phyloP scores from a whole-genome alignment of 1,140 invertebrate species.

The Lanistes nyassanus region DNA sequence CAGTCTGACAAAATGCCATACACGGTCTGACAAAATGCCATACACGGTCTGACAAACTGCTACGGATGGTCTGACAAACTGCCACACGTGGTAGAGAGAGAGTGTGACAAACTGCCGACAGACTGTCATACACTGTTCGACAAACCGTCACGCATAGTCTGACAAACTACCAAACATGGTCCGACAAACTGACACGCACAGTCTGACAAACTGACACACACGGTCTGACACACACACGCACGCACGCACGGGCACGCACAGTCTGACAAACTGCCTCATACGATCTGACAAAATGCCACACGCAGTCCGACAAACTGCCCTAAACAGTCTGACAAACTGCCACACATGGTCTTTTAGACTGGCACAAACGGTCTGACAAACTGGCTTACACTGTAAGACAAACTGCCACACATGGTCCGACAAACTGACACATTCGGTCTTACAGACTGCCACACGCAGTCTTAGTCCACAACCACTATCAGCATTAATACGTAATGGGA shows the following conservation, averaged over 20 bases:
- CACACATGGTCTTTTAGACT: too few relatives aligned
- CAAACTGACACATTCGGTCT: background rate
- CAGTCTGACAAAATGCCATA: background rate
- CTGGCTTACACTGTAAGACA: background rate
- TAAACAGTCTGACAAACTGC: too few relatives aligned
- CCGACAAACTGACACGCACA: background rate
- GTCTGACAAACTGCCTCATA: background rate
- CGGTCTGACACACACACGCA: background rate
- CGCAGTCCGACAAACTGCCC: too few relatives aligned
- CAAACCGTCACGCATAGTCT: background rate
- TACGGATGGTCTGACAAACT: too few relatives aligned
- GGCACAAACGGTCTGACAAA: too few relatives aligned
- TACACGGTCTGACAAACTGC: too few relatives aligned
- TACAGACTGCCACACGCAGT: background rate
- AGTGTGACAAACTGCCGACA: too few relatives aligned
- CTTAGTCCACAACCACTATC: too few relatives aligned
- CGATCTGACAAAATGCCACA: background rate
- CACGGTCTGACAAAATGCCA: background rate
- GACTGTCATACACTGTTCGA: too few relatives aligned
- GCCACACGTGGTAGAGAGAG: too few relatives aligned
- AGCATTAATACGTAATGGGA: too few relatives aligned
- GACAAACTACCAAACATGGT: background rate
- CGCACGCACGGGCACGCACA: background rate
- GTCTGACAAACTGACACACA: background rate
- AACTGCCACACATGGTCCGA: background rate